Evolutionary conservation across 2,888 invertebrate species (phyloP).

Genomic region (Palloptera scutellata): DNA sequence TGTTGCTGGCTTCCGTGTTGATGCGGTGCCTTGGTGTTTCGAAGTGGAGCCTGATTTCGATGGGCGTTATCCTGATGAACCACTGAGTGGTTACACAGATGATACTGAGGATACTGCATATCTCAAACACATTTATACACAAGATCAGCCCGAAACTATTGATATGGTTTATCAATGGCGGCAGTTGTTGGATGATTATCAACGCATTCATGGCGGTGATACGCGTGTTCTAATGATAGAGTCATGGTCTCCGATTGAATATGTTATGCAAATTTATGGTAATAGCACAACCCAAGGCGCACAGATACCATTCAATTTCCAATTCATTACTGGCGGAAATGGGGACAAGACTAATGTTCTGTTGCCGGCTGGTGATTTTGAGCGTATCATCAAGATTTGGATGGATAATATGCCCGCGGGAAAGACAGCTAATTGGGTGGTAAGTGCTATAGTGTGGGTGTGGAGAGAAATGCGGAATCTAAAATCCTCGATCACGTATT

Average conservation of each 20-base stretch:
- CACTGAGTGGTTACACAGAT: constrained; percentile 61
- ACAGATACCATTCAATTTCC: constrained; percentile 74
- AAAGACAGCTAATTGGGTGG: constrained; percentile 73
- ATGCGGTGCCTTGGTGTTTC: constrained; percentile 70
- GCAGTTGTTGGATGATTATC: constrained; percentile 69
- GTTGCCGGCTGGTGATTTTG: constrained; percentile 65
- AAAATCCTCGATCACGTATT: constrained; percentile 6
- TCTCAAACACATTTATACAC: constrained; percentile 72
- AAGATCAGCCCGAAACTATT: constrained; percentile 70
- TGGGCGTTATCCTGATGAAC: constrained; percentile 69
- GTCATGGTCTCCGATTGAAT: constrained; percentile 67
- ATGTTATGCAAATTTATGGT: constrained; percentile 70
- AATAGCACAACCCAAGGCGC: constrained; percentile 65
- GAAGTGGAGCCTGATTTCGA: constrained; percentile 67
- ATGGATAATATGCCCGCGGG: constrained; percentile 67
- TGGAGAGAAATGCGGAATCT: not conserved
- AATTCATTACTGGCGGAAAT: constrained; percentile 68
- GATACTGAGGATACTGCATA: constrained; percentile 68
- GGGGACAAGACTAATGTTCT: constrained; percentile 61
- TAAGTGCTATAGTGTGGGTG: constrained; percentile 57
- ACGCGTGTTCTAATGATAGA: constrained; percentile 70
- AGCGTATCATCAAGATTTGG: constrained; percentile 68
- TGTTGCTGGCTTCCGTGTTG: constrained; percentile 86
- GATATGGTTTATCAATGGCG: constrained; percentile 76
- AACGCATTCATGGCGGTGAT: constrained; percentile 62